phyloP scores from a whole-genome alignment of 2,888 invertebrate species.

The Leptodirus hochenwartii region DNA sequence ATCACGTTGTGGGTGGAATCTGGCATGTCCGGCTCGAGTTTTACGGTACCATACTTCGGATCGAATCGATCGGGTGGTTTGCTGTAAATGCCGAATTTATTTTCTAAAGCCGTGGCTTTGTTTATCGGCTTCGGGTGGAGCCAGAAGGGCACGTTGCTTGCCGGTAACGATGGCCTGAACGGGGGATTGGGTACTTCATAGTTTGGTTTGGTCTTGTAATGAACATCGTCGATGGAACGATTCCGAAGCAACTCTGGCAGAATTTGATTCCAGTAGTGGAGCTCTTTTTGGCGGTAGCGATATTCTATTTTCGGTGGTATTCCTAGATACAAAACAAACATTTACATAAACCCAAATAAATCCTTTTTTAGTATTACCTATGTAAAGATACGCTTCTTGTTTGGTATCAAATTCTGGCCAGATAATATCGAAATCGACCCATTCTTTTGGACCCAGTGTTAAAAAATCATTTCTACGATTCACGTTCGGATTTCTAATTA shows the following conservation, averaged over 20 bases:
- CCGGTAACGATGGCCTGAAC: neutral
- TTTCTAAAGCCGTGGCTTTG: neutral
- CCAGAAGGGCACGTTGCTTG: neutral
- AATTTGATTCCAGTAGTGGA: slow-evolving; percentile 70
- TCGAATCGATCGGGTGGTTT: slow-evolving; percentile 7
- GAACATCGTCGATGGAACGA: slow-evolving; percentile 6
- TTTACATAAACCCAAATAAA: too few species aligned
- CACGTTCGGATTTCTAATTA: slow-evolving; percentile 55
- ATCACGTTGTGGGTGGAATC: slow-evolving; percentile 11
- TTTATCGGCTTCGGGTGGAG: slow-evolving; percentile 2
- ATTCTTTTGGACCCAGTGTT: slow-evolving; percentile 43
- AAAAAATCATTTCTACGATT: slow-evolving; percentile 39
- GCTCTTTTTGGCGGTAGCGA: slow-evolving; percentile 59
- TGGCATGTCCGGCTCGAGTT: slow-evolving; percentile 8
- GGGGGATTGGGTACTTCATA: neutral
- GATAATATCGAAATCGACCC: slow-evolving; percentile 45
- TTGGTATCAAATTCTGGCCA: slow-evolving; percentile 71
- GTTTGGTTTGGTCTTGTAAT: neutral
- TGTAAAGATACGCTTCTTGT: slow-evolving; percentile 57
- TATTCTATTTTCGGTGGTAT: slow-evolving; percentile 55
- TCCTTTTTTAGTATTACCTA: slow-evolving; percentile 44
- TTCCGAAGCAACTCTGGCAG: slow-evolving; percentile 34
- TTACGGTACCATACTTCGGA: slow-evolving; percentile 8
- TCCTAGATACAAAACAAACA: slow-evolving; percentile 31
- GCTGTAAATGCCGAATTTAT: slow-evolving; percentile 2